phyloP scores from a whole-genome alignment of 2,888 invertebrate genomes.

The Machimus rusticus region DNA sequence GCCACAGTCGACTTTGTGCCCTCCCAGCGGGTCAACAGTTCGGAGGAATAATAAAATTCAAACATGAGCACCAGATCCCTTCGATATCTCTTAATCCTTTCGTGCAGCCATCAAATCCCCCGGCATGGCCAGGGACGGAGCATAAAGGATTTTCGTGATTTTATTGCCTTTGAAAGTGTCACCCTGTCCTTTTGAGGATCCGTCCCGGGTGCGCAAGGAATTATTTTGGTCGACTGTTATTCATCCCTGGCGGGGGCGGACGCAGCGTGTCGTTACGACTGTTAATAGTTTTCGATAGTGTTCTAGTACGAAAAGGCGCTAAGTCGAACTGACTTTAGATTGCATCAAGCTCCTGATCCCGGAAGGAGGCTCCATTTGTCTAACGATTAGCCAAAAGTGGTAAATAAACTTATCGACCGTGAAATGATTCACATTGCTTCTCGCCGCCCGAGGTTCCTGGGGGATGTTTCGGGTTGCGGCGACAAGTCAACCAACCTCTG shows the following conservation, averaged over 20 bases:
- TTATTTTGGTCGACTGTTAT: neutral
- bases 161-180: constrained; percentile 14
- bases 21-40: neutral
- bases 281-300: constrained; percentile 32
- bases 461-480: neutral
- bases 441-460: neutral
- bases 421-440: neutral
- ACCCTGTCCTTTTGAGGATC: neutral
- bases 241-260: neutral
- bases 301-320: neutral
- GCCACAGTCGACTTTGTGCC: neutral
- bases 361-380: neutral
- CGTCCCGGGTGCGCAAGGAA: neutral
- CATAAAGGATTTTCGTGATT: constrained; percentile 39
- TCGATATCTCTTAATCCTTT: constrained; percentile 31
- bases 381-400: neutral
- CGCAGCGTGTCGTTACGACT: neutral
- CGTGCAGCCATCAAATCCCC: constrained; percentile 23
- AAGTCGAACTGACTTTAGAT: neutral
- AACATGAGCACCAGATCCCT: constrained; percentile 21
- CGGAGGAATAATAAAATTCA: constrained; percentile 23
- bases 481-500: neutral
- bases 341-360: neutral
- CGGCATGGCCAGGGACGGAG: neutral
- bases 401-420: constrained; percentile 1